A percentile compares a stretch with the other conserved stretches of the same genome.
These are phyloP conservation scores for Oriolus oriolus DNA, from an alignment of 2,113 vertebrate genomes.

Conservation along the genomic window DNA sequence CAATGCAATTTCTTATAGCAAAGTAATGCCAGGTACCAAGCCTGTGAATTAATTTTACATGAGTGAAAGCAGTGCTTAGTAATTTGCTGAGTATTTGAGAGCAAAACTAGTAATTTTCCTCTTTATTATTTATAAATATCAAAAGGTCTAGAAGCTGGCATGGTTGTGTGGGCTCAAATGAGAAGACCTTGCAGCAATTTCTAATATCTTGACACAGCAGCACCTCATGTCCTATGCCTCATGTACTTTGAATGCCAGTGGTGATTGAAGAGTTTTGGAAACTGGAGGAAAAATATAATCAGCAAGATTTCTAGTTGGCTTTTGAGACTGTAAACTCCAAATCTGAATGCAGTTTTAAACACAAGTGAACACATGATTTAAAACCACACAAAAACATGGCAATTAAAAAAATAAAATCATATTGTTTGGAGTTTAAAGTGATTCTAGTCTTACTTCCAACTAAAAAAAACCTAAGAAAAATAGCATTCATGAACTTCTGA, in stretches of 20 bases:
- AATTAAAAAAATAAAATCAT: not conserved
- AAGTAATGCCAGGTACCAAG: constrained; percentile 30
- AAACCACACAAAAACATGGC: not conserved
- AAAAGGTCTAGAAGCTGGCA: not conserved
- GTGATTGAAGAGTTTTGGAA: not conserved
- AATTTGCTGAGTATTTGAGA: constrained; percentile 63
- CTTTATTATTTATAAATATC: constrained; percentile 63
- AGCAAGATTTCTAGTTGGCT: not conserved
- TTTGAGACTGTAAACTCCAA: constrained; percentile 5
- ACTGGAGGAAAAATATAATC: not conserved
- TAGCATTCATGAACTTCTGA: not conserved
- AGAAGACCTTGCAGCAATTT: constrained; percentile 19
- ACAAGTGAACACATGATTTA: not conserved
- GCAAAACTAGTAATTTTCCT: constrained; percentile 44
- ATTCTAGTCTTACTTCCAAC: not conserved
- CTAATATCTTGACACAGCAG: not conserved
- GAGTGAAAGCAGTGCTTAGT: constrained; percentile 29
- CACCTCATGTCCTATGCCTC: not conserved
- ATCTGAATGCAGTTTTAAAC: not conserved
- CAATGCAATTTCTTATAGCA: constrained; percentile 57
- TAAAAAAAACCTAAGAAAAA: not conserved
- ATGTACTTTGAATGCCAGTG: constrained; percentile 19
- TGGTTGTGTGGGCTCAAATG: not conserved
- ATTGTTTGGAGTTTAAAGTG: not conserved
- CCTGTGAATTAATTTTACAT: constrained; percentile 60